phyloP scores from a whole-genome alignment of 2,797 vertebrate genomes.

The Bradypodion ventrale region DNA sequence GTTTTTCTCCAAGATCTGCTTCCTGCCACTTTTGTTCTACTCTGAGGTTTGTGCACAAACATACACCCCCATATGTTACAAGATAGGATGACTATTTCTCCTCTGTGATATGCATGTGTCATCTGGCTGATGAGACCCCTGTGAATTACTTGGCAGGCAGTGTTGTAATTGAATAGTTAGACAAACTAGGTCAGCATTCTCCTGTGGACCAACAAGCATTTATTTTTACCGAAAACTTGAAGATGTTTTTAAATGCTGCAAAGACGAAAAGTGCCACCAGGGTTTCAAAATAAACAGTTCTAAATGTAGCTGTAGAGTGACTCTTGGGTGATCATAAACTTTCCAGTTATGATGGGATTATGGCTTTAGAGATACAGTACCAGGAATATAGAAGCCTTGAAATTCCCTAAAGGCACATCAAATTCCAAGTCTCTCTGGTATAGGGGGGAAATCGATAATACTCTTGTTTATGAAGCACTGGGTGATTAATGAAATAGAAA shows the following conservation, averaged over 20 bases:
- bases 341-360: constrained; percentile 42
- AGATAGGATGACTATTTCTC: constrained; percentile 12
- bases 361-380: constrained; percentile 43
- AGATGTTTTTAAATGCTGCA: constrained; percentile 37
- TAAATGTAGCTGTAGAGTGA: constrained; percentile 41
- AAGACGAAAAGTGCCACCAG: constrained; percentile 25
- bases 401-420: constrained; percentile 45
- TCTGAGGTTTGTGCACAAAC: not conserved
- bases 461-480: constrained; percentile 29
- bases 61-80: constrained; percentile 2
- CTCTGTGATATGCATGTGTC: constrained; percentile 27
- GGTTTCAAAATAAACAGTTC: constrained; percentile 42
- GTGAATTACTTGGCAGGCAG: constrained; percentile 48
- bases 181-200: constrained; percentile 49
- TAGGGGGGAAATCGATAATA: constrained; percentile 24
- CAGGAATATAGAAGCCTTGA: constrained; percentile 28
- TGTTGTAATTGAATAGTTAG: constrained; percentile 56
- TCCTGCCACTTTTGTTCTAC: constrained; percentile 9
- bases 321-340: constrained; percentile 34
- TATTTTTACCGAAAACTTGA: constrained; percentile 51
- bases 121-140: constrained; percentile 30
- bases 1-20: constrained; percentile 25
- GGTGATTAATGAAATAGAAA: constrained; percentile 43
- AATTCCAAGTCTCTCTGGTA: constrained; percentile 42
- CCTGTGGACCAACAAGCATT: constrained; percentile 61